phyloP scores from a whole-genome alignment of 92 coral and sea anemone species.

The Siderastrea siderea region DNA sequence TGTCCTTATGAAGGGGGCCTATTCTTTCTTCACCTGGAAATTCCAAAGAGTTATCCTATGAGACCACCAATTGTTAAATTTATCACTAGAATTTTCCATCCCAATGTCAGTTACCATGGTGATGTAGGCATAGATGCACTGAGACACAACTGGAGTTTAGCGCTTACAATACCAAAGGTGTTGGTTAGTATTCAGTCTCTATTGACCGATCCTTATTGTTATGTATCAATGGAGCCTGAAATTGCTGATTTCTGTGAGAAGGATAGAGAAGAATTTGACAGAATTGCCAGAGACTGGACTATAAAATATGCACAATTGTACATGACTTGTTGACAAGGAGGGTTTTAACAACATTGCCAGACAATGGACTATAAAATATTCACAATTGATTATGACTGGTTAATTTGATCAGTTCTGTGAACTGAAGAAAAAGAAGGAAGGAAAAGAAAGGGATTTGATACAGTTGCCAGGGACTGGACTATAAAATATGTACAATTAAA shows the following conservation, averaged over 20 bases:
- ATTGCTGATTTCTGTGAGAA: slow-evolving; percentile 66
- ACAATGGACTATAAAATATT: slow-evolving; percentile 63
- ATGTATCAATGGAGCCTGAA: slow-evolving; percentile 78
- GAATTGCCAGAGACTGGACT: slow-evolving; percentile 79
- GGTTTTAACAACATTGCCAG: slow-evolving; percentile 19
- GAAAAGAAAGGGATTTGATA: too few species aligned
- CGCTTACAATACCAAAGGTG: slow-evolving; percentile 79
- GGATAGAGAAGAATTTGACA: slow-evolving; percentile 70
- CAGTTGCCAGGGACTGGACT: too few species aligned
- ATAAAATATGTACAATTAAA: too few species aligned
- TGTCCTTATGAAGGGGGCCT: slow-evolving; percentile 81
- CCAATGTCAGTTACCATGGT: slow-evolving; percentile 85
- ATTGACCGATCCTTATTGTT: slow-evolving; percentile 82
- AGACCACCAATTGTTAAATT: slow-evolving; percentile 78
- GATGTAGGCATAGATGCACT: slow-evolving; percentile 75
- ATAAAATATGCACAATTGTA: slow-evolving; percentile 74
- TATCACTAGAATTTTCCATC: slow-evolving; percentile 82
- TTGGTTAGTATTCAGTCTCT: slow-evolving; percentile 79
- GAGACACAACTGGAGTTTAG: slow-evolving; percentile 77
- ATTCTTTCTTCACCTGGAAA: slow-evolving; percentile 80
- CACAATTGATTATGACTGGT: slow-evolving; percentile 31
- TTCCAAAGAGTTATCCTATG: slow-evolving; percentile 81
- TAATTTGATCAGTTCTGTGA: not conserved
- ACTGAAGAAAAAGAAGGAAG: too few species aligned
- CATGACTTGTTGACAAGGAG: not conserved